Evolutionary conservation across 2,113 vertebrate genomes (phyloP), one percentile per base, ranked within the genome.

Genomic region (Misgurnus anguillicaudatus): DNA sequence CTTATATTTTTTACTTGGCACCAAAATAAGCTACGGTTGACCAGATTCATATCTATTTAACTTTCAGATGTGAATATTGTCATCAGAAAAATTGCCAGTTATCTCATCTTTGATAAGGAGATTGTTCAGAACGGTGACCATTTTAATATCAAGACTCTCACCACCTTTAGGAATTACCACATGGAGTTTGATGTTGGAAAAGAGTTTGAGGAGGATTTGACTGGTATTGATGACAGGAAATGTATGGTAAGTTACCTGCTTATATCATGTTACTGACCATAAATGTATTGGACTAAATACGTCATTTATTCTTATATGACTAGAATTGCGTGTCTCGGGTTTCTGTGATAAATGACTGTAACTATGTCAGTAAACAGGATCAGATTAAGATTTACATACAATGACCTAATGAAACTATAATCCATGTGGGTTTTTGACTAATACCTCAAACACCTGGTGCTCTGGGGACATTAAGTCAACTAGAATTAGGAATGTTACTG

Each of bases 101-200:
- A 98, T 88, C 88, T 98, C 86, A 97, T 96, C 86, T 94, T 95
- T 17, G 96, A 98, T 94, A 98, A 98, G 92, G 95, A 98, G 88
- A 97, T 98, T 73, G 45, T 86, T 88, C 96, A 98, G 65, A 91
- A 95, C 0, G 96, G 96, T 1, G 93, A 97, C 88, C 96, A 97
- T 81, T 92, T 98, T 80, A 90, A 92, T 88, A 98, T 98, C 90
- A 97, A 96, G 87, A 98, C 97, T 0, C 93, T 98, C 89, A 98
- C 95, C 89, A 96, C 95, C 87, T 96, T 98, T 78, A 94, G 95
- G 85, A 98, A 98, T 92, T 99, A 97, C 92, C 94, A 96, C 91
- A 99, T 98, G 96, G 96, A 98, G 87, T 98, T 98, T 89, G 78
- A 95, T 48, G 87, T 96, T 82, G 96, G 95, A 81, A 93, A 96